Base-by-base conservation (phyloP, 2,888 invertebrate genomes). In the Drosophila anomalata region DNA sequence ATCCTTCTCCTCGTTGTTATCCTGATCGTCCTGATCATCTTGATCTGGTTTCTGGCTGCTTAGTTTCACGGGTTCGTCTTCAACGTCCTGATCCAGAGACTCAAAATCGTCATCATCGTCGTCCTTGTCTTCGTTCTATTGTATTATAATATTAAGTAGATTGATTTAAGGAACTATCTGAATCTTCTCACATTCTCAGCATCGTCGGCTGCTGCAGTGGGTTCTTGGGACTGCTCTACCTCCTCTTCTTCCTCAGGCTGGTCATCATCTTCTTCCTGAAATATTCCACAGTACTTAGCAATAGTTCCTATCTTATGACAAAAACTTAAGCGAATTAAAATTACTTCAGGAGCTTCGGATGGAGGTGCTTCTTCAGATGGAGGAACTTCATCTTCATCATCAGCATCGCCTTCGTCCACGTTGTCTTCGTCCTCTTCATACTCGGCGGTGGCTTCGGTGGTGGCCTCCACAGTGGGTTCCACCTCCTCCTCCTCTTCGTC, bases 51-150 rank as follows among this genome's bases (percentile, higher is more conserved):
- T 78, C 12, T 90, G 73, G 29, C 66, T 63, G 0, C 47, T 60
- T 54, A 47, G 20, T 12, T 22, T 41, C 6, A 90, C 91, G 14
- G 81, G 88, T 73, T 92, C 91, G 56, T 91, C 90, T 67, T 92
- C 91, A 12, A 92, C 82, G 36, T 91, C 84, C 51, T 90, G 90
- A 67, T 91, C 91, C 22, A 92, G 83, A 1, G 90, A 89, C 51
- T 92, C 90, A 26, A 91, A 89, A 48, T 84, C 83, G 3, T 91
- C 90, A 76, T 89, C 89, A 57, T 90, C 90, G 26, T 91, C 89
- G 93, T 93, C 84, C 59, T 52, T 17, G 9, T 66, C 31, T 6
- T 63, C 65, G 29, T 63, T 22, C 42, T 57, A 44, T 1, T 57
- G 44, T 44, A 17, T 8, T 41, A 33, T 12, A 12, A n/a, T 33